These are phyloP conservation scores for Melanotus villosus DNA, from an alignment of 2,888 invertebrate species.

Conservation along the genomic window DNA sequence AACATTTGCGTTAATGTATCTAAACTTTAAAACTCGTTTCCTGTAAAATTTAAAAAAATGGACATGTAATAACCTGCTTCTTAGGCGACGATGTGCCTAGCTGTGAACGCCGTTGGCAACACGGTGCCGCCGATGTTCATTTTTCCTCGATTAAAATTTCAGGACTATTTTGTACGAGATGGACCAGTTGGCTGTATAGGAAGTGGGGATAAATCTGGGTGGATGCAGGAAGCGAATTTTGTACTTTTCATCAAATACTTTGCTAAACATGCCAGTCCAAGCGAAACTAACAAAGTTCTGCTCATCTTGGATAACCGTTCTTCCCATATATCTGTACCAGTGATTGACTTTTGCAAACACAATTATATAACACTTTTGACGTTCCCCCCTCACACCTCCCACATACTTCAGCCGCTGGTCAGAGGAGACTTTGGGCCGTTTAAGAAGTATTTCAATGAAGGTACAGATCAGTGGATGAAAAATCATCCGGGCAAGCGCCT, in stretches of 20 bases:
- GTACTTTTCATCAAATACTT: background rate
- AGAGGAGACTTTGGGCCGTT: constrained; percentile 43
- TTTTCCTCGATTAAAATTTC: constrained; percentile 34
- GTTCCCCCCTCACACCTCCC: constrained; percentile 38
- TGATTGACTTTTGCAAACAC: constrained; percentile 56
- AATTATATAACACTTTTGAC: constrained; percentile 29
- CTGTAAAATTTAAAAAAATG: too few species aligned
- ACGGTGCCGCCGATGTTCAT: constrained; percentile 43
- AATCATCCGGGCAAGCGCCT: constrained; percentile 38
- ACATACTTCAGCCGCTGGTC: constrained; percentile 42
- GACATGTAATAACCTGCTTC: too few species aligned
- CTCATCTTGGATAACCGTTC: constrained; percentile 58
- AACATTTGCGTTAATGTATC: too few species aligned
- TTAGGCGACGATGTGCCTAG: constrained; percentile 36
- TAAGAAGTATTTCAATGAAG: constrained; percentile 42
- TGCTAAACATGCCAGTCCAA: constrained; percentile 48
- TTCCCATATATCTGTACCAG: constrained; percentile 52
- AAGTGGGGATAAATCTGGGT: constrained; percentile 35
- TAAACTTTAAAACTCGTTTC: too few species aligned
- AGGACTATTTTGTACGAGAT: constrained; percentile 41
- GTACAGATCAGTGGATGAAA: constrained; percentile 38
- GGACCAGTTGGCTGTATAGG: constrained; percentile 38
- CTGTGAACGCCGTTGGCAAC: constrained; percentile 41
- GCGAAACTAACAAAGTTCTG: constrained; percentile 50
- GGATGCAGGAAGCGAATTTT: constrained; percentile 30